phyloP scores from a whole-genome alignment of 2,113 vertebrate genomes.

The Mohoua ochrocephala region DNA sequence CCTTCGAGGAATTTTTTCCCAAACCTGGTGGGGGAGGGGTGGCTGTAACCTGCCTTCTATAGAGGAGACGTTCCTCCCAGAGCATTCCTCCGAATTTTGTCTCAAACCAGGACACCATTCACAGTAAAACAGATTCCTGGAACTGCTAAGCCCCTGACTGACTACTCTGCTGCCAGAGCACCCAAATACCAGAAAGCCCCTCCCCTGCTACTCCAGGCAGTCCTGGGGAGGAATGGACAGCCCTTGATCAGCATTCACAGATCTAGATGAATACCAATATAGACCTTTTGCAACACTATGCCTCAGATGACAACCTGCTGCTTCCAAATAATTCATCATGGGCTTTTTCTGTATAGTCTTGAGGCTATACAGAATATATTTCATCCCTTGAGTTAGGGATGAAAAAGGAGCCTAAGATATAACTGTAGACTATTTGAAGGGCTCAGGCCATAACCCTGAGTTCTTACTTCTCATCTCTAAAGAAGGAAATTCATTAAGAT shows the following conservation, averaged over 20 bases:
- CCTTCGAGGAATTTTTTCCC: too few species aligned
- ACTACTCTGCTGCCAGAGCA: background rate
- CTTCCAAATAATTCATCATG: background rate
- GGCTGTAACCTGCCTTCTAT: too few species aligned
- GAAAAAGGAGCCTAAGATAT: background rate
- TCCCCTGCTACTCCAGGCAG: background rate
- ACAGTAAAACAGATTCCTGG: background rate
- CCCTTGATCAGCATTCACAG: background rate
- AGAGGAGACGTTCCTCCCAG: too few species aligned
- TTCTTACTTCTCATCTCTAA: background rate
- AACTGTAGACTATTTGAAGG: background rate
- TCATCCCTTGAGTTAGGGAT: too few species aligned
- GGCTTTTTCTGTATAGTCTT: background rate
- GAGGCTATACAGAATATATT: too few species aligned
- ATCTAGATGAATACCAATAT: background rate
- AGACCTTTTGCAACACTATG: background rate
- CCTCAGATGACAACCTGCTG: background rate
- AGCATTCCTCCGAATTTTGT: too few species aligned
- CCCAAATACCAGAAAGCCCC: background rate
- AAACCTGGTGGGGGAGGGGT: too few species aligned
- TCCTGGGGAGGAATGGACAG: background rate
- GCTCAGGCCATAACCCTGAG: background rate
- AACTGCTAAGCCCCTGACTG: background rate
- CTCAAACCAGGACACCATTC: too few species aligned
- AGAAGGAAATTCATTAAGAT: background rate